These are phyloP conservation scores for Drosophila conformis DNA, from an alignment of 2,888 invertebrate species.

Conservation along the genomic window DNA sequence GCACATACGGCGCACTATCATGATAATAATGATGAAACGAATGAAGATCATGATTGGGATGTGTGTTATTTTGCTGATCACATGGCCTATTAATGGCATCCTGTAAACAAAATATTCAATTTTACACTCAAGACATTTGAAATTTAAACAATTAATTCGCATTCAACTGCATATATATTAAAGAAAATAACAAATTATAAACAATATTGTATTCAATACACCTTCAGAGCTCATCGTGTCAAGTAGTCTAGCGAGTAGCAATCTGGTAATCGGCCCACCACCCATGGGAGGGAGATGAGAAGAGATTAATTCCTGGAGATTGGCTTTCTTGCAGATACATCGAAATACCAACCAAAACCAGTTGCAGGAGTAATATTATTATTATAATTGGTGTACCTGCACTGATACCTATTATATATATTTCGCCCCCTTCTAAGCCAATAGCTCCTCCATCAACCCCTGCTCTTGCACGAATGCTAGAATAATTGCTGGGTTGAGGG, in stretches of 20 bases:
- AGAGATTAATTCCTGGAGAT: not conserved
- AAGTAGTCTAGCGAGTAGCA: not conserved
- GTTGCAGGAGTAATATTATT: not conserved
- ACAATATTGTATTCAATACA: not conserved
- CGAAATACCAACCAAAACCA: not conserved
- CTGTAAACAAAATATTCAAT: conserved; percentile 10
- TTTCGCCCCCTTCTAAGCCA: too few species aligned
- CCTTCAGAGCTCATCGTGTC: not conserved
- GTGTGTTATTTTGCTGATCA: conserved; percentile 9
- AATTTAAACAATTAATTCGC: not conserved
- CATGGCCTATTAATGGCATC: conserved; percentile 29
- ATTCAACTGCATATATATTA: not conserved
- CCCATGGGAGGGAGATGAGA: not conserved
- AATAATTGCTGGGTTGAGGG: too few species aligned
- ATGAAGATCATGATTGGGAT: conserved; percentile 9
- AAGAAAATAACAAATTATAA: not conserved
- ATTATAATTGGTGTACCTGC: too few species aligned
- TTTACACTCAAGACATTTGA: not conserved
- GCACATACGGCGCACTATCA: conserved; percentile 31
- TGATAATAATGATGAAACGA: conserved; percentile 9
- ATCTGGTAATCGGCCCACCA: not conserved
- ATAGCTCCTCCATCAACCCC: too few species aligned
- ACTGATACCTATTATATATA: too few species aligned
- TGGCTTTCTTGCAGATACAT: not conserved
- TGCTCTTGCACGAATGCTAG: too few species aligned